Conservation (phyloP, 2,797 vertebrate genomes). For the Dendrocincla tyrannina region DNA sequence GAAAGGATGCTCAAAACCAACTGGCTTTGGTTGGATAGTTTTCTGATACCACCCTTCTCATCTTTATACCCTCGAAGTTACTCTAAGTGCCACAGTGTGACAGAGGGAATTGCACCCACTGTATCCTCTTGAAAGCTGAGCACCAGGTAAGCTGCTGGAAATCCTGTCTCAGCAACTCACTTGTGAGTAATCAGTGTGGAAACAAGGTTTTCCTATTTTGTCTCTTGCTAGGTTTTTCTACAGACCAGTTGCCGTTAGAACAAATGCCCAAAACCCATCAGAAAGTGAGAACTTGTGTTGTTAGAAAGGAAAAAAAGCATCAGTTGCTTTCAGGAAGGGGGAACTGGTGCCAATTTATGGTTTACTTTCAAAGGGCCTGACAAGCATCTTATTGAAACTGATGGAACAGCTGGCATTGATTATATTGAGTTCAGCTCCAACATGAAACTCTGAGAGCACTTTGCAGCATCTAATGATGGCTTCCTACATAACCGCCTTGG, state of each 20-base stretch:
- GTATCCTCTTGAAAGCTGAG: not conserved
- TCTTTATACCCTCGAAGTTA: not conserved
- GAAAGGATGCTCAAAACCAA: not conserved
- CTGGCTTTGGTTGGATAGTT: not conserved
- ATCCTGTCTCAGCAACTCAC: not conserved
- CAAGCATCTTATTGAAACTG: not conserved
- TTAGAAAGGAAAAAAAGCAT: not conserved
- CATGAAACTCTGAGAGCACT: not conserved
- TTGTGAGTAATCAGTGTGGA: not conserved
- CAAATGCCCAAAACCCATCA: not conserved
- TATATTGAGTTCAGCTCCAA: not conserved
- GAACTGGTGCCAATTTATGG: not conserved
- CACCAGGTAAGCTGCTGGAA: not conserved
- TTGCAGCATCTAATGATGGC: not conserved
- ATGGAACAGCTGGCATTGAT: slow-evolving; percentile 24
- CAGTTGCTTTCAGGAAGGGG: not conserved
- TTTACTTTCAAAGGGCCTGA: not conserved
- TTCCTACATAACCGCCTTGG: not conserved
- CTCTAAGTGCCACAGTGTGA: not conserved
- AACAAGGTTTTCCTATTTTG: not conserved
- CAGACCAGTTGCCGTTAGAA: not conserved
- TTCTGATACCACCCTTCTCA: not conserved
- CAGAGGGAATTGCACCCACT: not conserved
- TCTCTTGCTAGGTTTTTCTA: not conserved
- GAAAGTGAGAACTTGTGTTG: not conserved